These are phyloP conservation scores for Lophius piscatorius DNA, from an alignment of 2,113 vertebrate species.

Conservation along the genomic window DNA sequence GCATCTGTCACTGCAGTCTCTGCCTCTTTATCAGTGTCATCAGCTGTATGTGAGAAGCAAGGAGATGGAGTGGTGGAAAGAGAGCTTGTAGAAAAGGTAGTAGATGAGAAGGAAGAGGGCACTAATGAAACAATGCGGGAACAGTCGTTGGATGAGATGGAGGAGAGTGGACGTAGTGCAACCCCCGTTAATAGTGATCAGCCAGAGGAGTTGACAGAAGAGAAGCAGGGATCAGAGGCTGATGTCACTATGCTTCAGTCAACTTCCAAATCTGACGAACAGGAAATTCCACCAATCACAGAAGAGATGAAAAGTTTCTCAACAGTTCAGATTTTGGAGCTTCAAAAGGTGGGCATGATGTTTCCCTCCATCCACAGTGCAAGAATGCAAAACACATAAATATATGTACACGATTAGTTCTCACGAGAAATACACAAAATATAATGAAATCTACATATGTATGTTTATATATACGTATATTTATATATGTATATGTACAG, in stretches of 20 bases:
- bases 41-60: slow-evolving; percentile 47
- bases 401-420: too few species aligned
- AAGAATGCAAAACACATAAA: too few species aligned
- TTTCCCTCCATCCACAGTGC: too few species aligned
- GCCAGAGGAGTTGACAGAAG: slow-evolving; percentile 83
- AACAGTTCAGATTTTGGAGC: slow-evolving; percentile 81
- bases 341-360: slow-evolving; percentile 94
- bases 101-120: slow-evolving; percentile 63
- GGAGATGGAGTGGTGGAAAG: slow-evolving; percentile 60
- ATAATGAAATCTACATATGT: too few species aligned
- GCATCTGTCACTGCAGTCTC: slow-evolving; percentile 81
- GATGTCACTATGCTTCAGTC: slow-evolving; percentile 31
- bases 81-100: slow-evolving; percentile 56
- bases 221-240: slow-evolving; percentile 65
- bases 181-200: slow-evolving; percentile 96
- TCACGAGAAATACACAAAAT: too few species aligned
- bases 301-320: slow-evolving; percentile 76
- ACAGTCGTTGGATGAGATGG: slow-evolving; percentile 90
- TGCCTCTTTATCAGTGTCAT: slow-evolving; percentile 65
- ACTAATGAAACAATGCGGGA: slow-evolving; percentile 73
- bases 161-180: slow-evolving; percentile 94
- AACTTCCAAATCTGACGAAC: slow-evolving; percentile 26
- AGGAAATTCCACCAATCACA: slow-evolving; percentile 46
- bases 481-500: too few species aligned
- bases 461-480: too few species aligned